Percentiles rank a stretch among this genome's conserved stretches.
phyloP scores from a whole-genome alignment of 1,140 invertebrate genomes.

The Zaprionus camerounensis region DNA sequence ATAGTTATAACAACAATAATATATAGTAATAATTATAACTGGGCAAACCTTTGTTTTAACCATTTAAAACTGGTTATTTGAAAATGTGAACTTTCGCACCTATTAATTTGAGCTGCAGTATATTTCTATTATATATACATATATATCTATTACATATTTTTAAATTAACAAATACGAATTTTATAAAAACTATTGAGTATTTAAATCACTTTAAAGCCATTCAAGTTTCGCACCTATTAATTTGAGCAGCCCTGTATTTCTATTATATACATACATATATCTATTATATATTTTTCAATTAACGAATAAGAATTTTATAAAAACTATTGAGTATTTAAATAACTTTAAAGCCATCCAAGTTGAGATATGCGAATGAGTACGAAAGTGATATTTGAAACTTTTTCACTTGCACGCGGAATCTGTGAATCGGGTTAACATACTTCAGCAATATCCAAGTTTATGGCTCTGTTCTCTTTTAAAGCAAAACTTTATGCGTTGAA shows the following conservation, averaged over 20 bases:
- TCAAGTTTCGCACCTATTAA: too few relatives aligned
- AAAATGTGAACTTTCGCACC: neutral
- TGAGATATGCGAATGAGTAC: neutral
- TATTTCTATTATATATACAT: neutral
- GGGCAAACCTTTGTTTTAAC: too few relatives aligned
- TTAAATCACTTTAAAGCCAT: neutral
- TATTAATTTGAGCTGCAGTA: neutral
- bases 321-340: neutral
- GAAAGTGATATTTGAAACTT: neutral
- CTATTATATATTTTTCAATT: neutral
- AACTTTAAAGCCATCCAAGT: neutral
- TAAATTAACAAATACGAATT: neutral
- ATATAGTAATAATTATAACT: too few relatives aligned
- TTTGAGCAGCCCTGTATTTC: neutral
- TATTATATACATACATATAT: neutral
- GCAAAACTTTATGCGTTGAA: constrained; percentile 32
- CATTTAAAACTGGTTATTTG: neutral
- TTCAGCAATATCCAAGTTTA: neutral
- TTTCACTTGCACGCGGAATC: constrained; percentile 3
- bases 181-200: too few relatives aligned
- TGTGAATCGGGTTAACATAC: neutral
- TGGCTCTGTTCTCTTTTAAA: constrained; percentile 40
- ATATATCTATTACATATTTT: neutral
- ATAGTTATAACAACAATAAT: too few relatives aligned
- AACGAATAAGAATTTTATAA: neutral